Conservation (phyloP, 2,797 vertebrate genomes). For the Crocidura indochinensis region DNA sequence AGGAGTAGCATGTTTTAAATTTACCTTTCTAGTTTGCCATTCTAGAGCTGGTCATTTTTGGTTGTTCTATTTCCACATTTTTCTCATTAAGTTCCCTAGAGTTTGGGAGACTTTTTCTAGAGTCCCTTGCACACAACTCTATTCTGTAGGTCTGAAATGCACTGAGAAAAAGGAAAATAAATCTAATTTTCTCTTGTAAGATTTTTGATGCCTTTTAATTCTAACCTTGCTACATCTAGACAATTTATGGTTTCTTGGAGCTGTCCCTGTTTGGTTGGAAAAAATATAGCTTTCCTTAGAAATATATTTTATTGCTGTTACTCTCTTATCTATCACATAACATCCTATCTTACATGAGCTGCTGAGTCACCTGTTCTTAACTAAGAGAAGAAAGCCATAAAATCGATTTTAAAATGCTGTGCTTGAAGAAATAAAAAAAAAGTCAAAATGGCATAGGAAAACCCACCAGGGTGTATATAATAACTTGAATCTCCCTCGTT, state of each 20-base stretch:
- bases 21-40: background rate
- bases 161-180: slow-evolving; percentile 76
- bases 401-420: slow-evolving; percentile 77
- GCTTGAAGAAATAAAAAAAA: slow-evolving; percentile 31
- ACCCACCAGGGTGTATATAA: slow-evolving; percentile 21
- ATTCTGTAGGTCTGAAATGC: slow-evolving; percentile 41
- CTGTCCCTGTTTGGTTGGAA: slow-evolving; percentile 70
- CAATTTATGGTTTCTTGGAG: slow-evolving; percentile 82
- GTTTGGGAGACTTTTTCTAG: background rate
- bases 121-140: slow-evolving; percentile 72
- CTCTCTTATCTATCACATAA: slow-evolving; percentile 81
- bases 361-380: slow-evolving; percentile 84
- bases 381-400: slow-evolving; percentile 80
- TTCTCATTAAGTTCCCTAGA: background rate
- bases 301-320: slow-evolving; percentile 81
- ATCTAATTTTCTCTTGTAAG: slow-evolving; percentile 76
- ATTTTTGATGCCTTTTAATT: slow-evolving; percentile 85
- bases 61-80: background rate
- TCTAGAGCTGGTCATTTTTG: background rate
- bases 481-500: background rate
- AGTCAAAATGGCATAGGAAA: slow-evolving; percentile 62
- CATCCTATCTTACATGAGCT: slow-evolving; percentile 76
- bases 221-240: slow-evolving; percentile 78
- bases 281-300: slow-evolving; percentile 80
- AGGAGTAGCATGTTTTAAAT: background rate